These are phyloP conservation scores for Stegostoma tigrinum DNA, from an alignment of 2,113 vertebrate species.

Conservation along the genomic window DNA sequence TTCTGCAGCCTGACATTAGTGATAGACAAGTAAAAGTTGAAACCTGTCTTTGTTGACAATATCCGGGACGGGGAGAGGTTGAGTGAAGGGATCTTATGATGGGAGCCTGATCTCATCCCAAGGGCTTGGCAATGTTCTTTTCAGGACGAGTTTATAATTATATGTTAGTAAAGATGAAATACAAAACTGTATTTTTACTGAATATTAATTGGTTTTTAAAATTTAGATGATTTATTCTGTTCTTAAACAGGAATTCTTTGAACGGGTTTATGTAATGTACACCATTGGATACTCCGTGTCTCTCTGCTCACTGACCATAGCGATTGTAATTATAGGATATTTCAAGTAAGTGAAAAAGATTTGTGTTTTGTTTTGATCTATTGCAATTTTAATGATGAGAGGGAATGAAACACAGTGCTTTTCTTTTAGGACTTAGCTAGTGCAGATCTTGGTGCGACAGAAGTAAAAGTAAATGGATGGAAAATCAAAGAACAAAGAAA, in stretches of 20 bases:
- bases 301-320: constrained; percentile 71
- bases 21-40: constrained; percentile 50
- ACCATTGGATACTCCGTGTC: constrained; percentile 78
- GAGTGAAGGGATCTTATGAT: not conserved
- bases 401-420: not conserved
- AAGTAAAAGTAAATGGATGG: not conserved
- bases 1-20: constrained; percentile 56
- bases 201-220: constrained; percentile 29
- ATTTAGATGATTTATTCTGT: not conserved
- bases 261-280: constrained; percentile 74
- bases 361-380: not conserved
- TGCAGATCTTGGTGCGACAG: too few species aligned
- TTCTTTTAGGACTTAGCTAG: not conserved
- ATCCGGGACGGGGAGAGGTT: not conserved
- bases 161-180: not conserved
- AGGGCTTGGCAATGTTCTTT: not conserved
- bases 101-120: not conserved
- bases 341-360: constrained; percentile 62
- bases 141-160: not conserved
- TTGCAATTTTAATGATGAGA: not conserved
- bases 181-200: not conserved
- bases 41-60: not conserved
- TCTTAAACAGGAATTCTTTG: constrained; percentile 71
- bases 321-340: constrained; percentile 74
- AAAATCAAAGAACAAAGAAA: not conserved